phyloP scores from a whole-genome alignment of 2,797 vertebrate genomes.

The Spinus olivaceus region DNA sequence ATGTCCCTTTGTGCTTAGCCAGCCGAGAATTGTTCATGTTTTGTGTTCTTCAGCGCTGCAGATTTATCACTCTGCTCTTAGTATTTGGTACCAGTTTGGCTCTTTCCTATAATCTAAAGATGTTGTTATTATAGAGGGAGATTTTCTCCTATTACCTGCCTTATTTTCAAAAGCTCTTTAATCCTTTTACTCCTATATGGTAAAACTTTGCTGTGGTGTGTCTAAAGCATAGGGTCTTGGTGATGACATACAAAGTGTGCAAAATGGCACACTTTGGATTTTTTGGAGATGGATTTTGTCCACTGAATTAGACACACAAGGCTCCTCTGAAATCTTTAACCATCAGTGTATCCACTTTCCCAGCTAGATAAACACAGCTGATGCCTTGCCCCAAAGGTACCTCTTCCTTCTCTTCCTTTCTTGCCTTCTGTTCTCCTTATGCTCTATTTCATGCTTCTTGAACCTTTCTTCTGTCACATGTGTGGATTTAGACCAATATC shows the following conservation, averaged over 20 bases:
- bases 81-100: neutral
- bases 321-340: neutral
- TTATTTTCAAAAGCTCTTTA: conserved; percentile 13
- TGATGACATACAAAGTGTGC: neutral
- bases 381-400: neutral
- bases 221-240: neutral
- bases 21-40: conserved; percentile 8
- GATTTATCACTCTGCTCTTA: neutral
- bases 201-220: neutral
- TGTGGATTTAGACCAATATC: neutral
- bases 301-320: neutral
- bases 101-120: neutral
- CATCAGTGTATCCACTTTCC: neutral
- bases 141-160: conserved; percentile 10
- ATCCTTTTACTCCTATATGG: neutral
- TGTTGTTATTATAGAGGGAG: neutral
- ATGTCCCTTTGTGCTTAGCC: conserved; percentile 43
- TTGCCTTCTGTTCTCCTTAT: neutral
- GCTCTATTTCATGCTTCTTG: neutral
- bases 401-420: neutral
- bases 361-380: neutral
- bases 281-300: neutral
- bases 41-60: neutral
- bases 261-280: neutral
- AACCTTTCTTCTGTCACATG: neutral